Conservation (phyloP, 2,888 invertebrate species). For the Euproctis similis region DNA sequence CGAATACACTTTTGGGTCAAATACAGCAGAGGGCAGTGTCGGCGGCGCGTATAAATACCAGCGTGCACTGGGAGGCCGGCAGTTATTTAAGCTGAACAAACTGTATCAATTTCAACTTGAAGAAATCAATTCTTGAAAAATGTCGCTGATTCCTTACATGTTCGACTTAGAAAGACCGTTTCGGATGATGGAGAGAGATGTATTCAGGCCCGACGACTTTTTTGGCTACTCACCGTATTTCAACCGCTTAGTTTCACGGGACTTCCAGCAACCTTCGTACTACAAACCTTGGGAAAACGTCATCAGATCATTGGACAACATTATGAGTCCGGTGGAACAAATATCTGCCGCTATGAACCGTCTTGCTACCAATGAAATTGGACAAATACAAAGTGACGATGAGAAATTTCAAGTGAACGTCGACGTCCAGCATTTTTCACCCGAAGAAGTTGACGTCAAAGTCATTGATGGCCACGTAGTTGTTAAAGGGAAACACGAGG, state of each 20-base stretch:
- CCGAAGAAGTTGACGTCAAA: constrained; percentile 85
- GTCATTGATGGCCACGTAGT: constrained; percentile 80
- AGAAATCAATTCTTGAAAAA: constrained; percentile 21
- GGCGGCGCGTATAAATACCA: constrained; percentile 31
- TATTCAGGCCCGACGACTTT: constrained; percentile 30
- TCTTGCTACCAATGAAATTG: constrained; percentile 54
- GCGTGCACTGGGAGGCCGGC: constrained; percentile 6
- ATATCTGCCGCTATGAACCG: constrained; percentile 45
- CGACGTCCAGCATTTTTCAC: constrained; percentile 86
- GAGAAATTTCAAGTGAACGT: constrained; percentile 80
- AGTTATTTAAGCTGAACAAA: constrained; percentile 16
- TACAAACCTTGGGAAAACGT: constrained; percentile 32
- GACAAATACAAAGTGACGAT: constrained; percentile 61
- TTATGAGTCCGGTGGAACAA: constrained; percentile 45
- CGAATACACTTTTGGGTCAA: constrained; percentile 10
- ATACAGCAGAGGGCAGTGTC: constrained; percentile 29
- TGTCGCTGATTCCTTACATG: constrained; percentile 50
- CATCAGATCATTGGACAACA: constrained; percentile 30
- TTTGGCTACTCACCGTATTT: constrained; percentile 25
- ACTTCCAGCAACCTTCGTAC: constrained; percentile 24
- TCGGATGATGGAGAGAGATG: constrained; percentile 51
- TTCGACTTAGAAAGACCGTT: constrained; percentile 48
- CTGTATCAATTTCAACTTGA: constrained; percentile 6
- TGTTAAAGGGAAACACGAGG: constrained; percentile 86
- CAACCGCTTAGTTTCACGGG: constrained; percentile 26